Conservation (phyloP, 2,113 vertebrate genomes). For the Tragelaphus strepsiceros region DNA sequence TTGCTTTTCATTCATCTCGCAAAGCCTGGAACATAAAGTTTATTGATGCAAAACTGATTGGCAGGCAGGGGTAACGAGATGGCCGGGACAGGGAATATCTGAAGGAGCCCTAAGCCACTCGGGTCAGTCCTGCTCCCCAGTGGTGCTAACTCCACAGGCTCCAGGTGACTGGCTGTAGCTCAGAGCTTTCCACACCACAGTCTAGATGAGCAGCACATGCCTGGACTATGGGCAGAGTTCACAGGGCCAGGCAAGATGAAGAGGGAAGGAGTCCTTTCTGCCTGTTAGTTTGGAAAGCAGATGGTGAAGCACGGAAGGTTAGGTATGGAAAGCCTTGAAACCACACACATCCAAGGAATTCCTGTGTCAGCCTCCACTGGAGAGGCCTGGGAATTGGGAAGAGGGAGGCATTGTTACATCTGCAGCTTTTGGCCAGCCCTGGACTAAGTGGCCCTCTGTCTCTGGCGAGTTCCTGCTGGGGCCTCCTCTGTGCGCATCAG, state of each 20-base stretch:
- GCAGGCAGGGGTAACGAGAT: neutral
- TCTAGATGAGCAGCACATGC: neutral
- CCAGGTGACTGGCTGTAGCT: neutral
- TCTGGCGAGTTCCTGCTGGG: neutral
- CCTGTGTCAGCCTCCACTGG: neutral
- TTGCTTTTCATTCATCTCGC: slow-evolving; percentile 19
- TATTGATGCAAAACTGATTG: slow-evolving; percentile 44
- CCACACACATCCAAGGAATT: neutral
- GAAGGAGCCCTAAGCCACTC: neutral
- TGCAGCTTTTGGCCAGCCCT: neutral
- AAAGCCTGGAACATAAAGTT: neutral
- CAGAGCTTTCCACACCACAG: neutral
- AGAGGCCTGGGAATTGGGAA: neutral
- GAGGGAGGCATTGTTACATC: neutral
- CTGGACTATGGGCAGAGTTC: neutral
- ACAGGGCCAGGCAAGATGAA: neutral
- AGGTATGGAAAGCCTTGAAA: neutral
- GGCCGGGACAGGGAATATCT: neutral
- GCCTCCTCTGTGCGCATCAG: neutral
- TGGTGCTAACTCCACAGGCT: neutral
- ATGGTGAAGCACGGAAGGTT: neutral
- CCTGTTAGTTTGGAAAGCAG: neutral
- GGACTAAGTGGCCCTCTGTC: neutral
- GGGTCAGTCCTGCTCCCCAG: neutral
- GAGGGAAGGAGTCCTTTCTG: neutral